Conservation (phyloP, 2,113 vertebrate genomes). For the Nipponia nippon region DNA sequence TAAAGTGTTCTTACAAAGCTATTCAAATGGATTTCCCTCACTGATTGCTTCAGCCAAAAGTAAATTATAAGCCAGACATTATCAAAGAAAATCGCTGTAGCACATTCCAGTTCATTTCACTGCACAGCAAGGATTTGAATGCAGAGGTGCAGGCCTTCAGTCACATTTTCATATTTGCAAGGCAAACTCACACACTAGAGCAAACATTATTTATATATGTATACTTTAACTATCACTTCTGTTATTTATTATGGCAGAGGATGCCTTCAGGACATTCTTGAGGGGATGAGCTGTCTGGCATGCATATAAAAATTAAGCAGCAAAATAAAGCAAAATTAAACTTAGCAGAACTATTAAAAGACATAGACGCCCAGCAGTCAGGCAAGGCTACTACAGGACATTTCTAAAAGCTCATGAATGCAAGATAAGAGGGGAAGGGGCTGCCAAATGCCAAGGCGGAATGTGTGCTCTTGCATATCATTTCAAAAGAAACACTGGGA, state of each 20-base stretch:
- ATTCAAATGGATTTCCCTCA: constrained; percentile 56
- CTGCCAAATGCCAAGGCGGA: constrained; percentile 1
- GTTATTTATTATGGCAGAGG: constrained; percentile 43
- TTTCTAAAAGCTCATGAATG: background rate
- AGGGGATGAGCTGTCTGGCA: constrained; percentile 51
- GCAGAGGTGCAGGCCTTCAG: background rate
- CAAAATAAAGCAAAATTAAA: constrained; percentile 58
- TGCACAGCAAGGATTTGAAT: background rate
- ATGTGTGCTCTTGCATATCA: background rate
- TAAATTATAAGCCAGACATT: constrained; percentile 54
- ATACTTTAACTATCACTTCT: constrained; percentile 36
- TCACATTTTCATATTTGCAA: background rate
- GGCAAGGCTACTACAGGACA: background rate
- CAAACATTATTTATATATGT: constrained; percentile 4
- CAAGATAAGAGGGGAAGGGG: background rate
- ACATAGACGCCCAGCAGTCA: background rate
- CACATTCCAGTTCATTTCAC: constrained; percentile 40
- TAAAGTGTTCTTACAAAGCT: constrained; percentile 38
- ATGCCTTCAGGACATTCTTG: constrained; percentile 59
- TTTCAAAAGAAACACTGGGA: background rate
- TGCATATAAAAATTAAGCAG: constrained; percentile 26
- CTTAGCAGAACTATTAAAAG: constrained; percentile 47
- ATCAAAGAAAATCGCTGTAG: constrained; percentile 44
- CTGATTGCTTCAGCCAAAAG: constrained; percentile 37
- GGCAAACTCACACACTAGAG: background rate